These are phyloP conservation scores for Eupristina koningsbergeri DNA, from an alignment of 1,140 invertebrate genomes.

Conservation along the genomic window DNA sequence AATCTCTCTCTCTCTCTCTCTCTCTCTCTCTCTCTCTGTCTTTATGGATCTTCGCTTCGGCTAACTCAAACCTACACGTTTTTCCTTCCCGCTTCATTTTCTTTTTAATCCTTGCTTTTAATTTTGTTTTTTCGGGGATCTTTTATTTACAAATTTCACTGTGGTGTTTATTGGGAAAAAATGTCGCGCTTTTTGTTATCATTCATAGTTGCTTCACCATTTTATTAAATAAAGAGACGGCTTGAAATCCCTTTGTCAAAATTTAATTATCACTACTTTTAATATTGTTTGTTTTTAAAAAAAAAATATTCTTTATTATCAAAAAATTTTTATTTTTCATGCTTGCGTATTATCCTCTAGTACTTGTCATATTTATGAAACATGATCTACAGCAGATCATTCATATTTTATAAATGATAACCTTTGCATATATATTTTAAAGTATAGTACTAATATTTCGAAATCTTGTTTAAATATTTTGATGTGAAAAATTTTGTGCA, in stretches of 20 bases:
- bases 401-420: background rate
- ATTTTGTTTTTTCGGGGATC: background rate
- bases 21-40: too few species aligned
- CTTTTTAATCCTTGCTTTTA: background rate
- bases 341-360: background rate
- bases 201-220: background rate
- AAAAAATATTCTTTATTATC: too few species aligned
- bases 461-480: background rate
- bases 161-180: slow-evolving; percentile 34
- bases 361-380: background rate
- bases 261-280: background rate
- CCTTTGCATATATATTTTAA: background rate
- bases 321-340: background rate
- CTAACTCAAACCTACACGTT: slow-evolving; percentile 44
- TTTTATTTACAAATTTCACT: background rate
- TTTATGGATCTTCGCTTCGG: too few species aligned
- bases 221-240: background rate
- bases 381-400: background rate
- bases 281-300: background rate
- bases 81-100: slow-evolving; percentile 17
- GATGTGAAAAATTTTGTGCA: background rate
- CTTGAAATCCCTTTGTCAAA: background rate
- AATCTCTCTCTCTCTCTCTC: too few species aligned
- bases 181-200: background rate
- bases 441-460: background rate